These are phyloP conservation scores for Patella depressa DNA, from an alignment of 2,888 invertebrate genomes.

Conservation along the genomic window DNA sequence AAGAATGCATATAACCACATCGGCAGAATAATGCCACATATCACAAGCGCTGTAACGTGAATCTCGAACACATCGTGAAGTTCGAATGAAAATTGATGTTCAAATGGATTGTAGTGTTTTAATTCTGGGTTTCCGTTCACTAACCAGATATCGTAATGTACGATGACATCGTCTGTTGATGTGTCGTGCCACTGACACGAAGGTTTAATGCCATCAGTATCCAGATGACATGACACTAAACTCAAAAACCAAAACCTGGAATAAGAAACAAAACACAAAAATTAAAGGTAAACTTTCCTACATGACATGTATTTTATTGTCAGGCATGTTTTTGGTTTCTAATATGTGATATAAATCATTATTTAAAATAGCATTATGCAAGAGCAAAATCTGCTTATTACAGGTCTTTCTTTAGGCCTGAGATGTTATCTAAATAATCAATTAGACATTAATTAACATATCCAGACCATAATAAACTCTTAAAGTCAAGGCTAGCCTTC, in stretches of 20 bases:
- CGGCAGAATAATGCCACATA: slow-evolving; percentile 87
- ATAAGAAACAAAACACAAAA: slow-evolving; percentile 33
- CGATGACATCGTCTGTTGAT: slow-evolving; percentile 54
- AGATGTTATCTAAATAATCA: no score
- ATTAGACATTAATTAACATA: no score
- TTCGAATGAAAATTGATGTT: slow-evolving; percentile 97
- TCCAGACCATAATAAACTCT: no score
- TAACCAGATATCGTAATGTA: slow-evolving; percentile 93
- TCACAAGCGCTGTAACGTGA: slow-evolving; percentile 88
- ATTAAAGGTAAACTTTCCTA: neutral
- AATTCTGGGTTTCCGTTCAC: slow-evolving; percentile 96
- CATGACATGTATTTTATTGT: no score
- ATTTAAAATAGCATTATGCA: no score
- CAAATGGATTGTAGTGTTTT: slow-evolving; percentile 82
- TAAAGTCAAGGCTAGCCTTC: no score
- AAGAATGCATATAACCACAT: slow-evolving; percentile 92
- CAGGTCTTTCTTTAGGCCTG: no score
- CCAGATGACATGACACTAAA: slow-evolving; percentile 89
- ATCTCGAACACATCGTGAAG: slow-evolving; percentile 88
- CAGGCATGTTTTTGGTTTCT: no score
- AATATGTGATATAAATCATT: no score
- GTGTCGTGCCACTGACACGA: slow-evolving; percentile 58
- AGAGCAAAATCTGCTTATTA: no score
- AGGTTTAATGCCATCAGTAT: slow-evolving; percentile 34
- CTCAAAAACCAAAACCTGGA: slow-evolving; percentile 95